A percentile compares a stretch with the other conserved stretches of the same genome.
Conservation (phyloP, 2,888 invertebrate species). For the Iphiclides podalirius region DNA sequence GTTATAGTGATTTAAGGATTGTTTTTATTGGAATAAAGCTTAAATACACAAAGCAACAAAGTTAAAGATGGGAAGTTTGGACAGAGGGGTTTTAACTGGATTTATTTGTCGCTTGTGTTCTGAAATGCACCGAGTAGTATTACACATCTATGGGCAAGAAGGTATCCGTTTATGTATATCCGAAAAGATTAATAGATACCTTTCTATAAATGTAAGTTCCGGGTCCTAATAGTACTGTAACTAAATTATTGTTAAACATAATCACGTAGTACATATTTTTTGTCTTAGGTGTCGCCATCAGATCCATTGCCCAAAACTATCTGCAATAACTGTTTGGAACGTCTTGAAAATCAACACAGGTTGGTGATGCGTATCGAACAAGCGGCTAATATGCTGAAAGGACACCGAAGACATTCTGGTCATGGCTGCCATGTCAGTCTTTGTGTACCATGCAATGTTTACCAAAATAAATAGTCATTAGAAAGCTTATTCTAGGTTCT, state of each 20-base stretch:
- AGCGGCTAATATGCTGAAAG: constrained; percentile 63
- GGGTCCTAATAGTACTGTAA: too few species aligned
- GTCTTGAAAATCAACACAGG: constrained; percentile 80
- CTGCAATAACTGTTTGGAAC: constrained; percentile 80
- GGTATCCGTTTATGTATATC: constrained; percentile 87
- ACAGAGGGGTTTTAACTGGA: constrained; percentile 89
- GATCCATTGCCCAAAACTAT: constrained; percentile 86
- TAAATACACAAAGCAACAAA: too few species aligned
- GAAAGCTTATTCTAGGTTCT: background rate
- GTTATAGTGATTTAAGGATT: too few species aligned
- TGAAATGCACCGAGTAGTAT: constrained; percentile 90
- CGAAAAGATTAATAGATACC: constrained; percentile 89
- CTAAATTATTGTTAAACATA: too few species aligned
- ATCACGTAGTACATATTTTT: too few species aligned
- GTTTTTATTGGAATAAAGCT: too few species aligned
- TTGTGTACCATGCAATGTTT: constrained; percentile 41
- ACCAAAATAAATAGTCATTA: constrained; percentile 31
- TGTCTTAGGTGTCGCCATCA: constrained; percentile 80
- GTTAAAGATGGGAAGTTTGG: constrained; percentile 87
- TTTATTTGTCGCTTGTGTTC: constrained; percentile 93
- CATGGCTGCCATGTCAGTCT: constrained; percentile 40
- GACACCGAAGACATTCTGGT: constrained; percentile 43
- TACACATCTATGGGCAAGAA: constrained; percentile 91
- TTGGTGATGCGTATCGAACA: constrained; percentile 70
- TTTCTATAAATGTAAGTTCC: constrained; percentile 88